phyloP scores from a whole-genome alignment of 2,797 vertebrate genomes.

The Semaprochilodus insignis region DNA sequence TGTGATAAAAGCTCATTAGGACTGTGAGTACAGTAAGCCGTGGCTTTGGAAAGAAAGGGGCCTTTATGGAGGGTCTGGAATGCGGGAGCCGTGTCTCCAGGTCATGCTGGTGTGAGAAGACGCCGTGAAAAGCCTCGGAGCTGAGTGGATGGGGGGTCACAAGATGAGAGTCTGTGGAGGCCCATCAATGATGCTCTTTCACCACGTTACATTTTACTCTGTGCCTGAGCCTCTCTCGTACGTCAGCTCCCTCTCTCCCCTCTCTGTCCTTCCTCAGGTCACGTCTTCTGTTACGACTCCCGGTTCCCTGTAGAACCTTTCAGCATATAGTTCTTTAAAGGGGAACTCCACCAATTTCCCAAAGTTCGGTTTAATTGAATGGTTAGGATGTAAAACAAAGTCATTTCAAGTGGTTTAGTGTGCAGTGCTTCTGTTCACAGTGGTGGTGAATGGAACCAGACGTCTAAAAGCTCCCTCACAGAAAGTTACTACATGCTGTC shows the following conservation, averaged over 20 bases:
- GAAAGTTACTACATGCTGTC: too few species aligned
- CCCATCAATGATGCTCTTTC: slow-evolving; percentile 79
- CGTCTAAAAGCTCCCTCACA: too few species aligned
- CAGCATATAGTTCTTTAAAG: too few species aligned
- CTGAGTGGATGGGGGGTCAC: slow-evolving; percentile 71
- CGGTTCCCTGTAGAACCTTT: background rate
- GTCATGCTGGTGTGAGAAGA: slow-evolving; percentile 59
- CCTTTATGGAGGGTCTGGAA: slow-evolving; percentile 45
- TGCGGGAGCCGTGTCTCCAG: slow-evolving; percentile 31
- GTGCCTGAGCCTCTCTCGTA: slow-evolving; percentile 55
- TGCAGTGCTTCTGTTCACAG: too few species aligned
- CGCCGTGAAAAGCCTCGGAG: slow-evolving; percentile 65
- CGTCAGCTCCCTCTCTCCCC: slow-evolving; percentile 23
- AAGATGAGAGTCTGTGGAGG: slow-evolving; percentile 70
- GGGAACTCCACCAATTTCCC: too few species aligned
- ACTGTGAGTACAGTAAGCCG: slow-evolving; percentile 19
- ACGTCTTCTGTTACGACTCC: background rate
- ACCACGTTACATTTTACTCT: slow-evolving; percentile 58
- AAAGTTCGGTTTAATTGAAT: too few species aligned
- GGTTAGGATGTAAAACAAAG: too few species aligned
- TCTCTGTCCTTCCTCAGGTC: background rate
- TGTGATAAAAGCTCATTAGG: background rate
- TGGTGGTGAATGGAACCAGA: too few species aligned
- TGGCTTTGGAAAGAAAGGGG: slow-evolving; percentile 23
- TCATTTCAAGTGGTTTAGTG: too few species aligned